These are phyloP conservation scores for Pyrgus malvae DNA, from an alignment of 2,888 invertebrate genomes.

Conservation along the genomic window DNA sequence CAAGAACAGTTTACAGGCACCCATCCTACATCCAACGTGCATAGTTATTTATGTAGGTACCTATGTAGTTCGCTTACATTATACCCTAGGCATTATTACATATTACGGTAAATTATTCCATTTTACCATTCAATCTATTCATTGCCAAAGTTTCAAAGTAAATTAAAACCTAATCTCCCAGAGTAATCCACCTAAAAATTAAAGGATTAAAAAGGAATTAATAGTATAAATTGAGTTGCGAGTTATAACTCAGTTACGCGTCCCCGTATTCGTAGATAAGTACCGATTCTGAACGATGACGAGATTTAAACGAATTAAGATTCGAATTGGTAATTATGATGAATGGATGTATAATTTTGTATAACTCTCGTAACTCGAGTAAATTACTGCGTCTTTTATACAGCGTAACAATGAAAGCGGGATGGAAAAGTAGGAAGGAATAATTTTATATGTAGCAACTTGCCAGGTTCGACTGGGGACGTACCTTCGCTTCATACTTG, in stretches of 20 bases:
- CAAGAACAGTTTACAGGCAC: too few species aligned
- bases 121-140: too few species aligned
- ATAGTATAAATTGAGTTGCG: constrained; percentile 23
- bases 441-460: too few species aligned
- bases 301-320: constrained; percentile 1
- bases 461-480: too few species aligned
- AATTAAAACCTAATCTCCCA: constrained; percentile 15
- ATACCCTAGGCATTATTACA: too few species aligned
- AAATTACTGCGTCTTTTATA: not conserved
- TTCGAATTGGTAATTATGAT: constrained; percentile 7
- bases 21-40: too few species aligned
- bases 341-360: constrained; percentile 4
- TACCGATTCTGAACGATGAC: not conserved
- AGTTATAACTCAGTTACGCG: constrained; percentile 26
- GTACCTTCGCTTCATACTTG: too few species aligned
- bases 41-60: too few species aligned
- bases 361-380: not conserved
- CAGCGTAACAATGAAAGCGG: too few species aligned
- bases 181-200: constrained; percentile 29
- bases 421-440: too few species aligned
- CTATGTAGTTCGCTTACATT: too few species aligned
- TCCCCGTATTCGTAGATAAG: constrained; percentile 10
- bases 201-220: constrained; percentile 25
- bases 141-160: constrained; percentile 7
- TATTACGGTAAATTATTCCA: not conserved